Percentiles rank a stretch among this genome's conserved stretches.
Evolutionary conservation across 2,888 invertebrate species (phyloP).

Genomic region (Drosophila borealis): DNA sequence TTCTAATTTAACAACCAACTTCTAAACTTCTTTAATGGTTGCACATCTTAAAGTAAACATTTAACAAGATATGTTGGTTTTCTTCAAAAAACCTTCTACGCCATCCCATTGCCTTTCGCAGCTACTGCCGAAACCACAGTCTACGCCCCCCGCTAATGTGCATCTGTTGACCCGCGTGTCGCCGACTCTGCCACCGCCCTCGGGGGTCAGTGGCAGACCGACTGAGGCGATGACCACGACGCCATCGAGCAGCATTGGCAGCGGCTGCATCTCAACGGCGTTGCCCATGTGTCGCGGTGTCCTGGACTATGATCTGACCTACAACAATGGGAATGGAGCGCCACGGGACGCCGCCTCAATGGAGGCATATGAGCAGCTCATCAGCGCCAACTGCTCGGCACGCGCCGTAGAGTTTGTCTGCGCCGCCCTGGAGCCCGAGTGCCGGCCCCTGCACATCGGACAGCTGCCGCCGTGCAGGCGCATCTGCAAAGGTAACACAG

Average conservation of each 20-base stretch:
- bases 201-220: conserved; percentile 70
- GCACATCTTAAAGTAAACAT: no score
- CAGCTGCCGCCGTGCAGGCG: conserved; percentile 88
- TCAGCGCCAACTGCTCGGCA: conserved; percentile 88
- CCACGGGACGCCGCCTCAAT: conserved; percentile 80
- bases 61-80: no score
- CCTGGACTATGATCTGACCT: conserved; percentile 89
- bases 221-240: conserved; percentile 73
- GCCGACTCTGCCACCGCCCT: conserved; percentile 87
- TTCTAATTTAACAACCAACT: no score
- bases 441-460: conserved; percentile 87
- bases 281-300: conserved; percentile 87
- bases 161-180: conserved; percentile 85
- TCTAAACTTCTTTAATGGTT: no score
- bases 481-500: conserved; percentile 87
- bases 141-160: conserved; percentile 58
- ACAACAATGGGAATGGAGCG: conserved; percentile 77
- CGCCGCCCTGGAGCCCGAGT: conserved; percentile 89
- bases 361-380: conserved; percentile 87
- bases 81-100: neutral
- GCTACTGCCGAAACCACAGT: conserved; percentile 59
- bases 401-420: conserved; percentile 88
- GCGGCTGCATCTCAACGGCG: conserved; percentile 83
- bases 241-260: conserved; percentile 47
- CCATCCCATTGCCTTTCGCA: conserved; percentile 2